Conservation (phyloP, 2,797 vertebrate species). For the Anolis apletophallus region DNA sequence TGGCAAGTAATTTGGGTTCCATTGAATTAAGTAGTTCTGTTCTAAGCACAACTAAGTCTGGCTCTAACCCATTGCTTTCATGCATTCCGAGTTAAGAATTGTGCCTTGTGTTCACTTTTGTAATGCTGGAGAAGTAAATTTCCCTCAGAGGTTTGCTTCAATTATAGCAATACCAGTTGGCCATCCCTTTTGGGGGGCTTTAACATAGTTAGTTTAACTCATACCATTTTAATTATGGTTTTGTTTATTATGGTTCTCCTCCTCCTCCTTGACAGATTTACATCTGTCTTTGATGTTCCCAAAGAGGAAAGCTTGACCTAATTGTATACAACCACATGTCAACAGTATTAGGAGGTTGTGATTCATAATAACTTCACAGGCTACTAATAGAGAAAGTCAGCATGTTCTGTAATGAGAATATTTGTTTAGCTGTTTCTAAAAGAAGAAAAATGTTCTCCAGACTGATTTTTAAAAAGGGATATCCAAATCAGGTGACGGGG, state of each 20-base stretch:
- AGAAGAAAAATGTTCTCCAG: background rate
- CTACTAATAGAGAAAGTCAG: slow-evolving; percentile 4
- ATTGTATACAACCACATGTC: background rate
- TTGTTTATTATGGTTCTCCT: background rate
- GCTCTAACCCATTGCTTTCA: background rate
- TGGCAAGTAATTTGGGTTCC: background rate
- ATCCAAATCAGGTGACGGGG: background rate
- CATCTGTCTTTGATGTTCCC: background rate
- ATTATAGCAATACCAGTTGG: background rate
- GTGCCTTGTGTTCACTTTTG: background rate
- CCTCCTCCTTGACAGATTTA: background rate
- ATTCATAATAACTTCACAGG: background rate
- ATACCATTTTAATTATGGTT: background rate
- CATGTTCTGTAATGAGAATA: background rate
- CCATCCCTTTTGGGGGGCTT: background rate
- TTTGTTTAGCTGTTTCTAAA: background rate
- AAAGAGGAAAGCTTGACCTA: background rate
- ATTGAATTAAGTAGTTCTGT: background rate
- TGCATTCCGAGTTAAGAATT: background rate
- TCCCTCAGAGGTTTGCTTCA: background rate
- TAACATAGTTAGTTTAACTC: background rate
- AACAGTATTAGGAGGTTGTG: slow-evolving; percentile 1
- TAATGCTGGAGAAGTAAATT: background rate
- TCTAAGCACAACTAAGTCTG: background rate
- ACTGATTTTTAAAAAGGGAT: background rate